Percentiles rank a stretch among this genome's conserved stretches.
phyloP scores from a whole-genome alignment of 2,113 vertebrate genomes.

The Sylvia atricapilla region DNA sequence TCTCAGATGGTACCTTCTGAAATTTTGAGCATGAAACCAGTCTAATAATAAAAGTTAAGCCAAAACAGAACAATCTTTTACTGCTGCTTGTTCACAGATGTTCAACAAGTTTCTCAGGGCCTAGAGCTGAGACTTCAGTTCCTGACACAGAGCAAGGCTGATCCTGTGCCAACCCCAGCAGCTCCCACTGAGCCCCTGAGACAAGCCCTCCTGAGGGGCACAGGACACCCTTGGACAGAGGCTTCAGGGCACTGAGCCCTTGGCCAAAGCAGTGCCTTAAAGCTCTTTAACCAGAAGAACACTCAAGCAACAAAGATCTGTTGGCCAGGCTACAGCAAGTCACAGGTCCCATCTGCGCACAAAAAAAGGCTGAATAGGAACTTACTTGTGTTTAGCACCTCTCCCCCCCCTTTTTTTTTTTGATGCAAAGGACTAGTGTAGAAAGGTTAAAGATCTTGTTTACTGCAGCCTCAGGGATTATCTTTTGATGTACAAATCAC shows the following conservation, averaged over 20 bases:
- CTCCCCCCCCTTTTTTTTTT: fast-evolving
- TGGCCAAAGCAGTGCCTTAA: not conserved
- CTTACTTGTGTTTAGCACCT: not conserved
- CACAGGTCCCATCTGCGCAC: not conserved
- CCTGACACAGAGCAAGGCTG: not conserved
- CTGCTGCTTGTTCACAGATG: not conserved
- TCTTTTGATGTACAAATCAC: not conserved
- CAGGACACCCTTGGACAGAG: not conserved
- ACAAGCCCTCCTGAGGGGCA: not conserved
- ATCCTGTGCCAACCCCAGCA: not conserved
- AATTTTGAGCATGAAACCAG: not conserved
- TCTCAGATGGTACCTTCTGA: not conserved
- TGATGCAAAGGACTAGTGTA: not conserved
- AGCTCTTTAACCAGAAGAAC: not conserved
- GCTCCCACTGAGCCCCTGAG: not conserved
- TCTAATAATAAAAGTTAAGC: not conserved
- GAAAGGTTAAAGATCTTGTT: not conserved
- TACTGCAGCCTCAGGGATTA: not conserved
- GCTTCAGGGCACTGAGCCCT: not conserved
- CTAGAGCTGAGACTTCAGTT: not conserved
- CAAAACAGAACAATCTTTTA: not conserved
- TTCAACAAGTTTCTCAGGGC: not conserved
- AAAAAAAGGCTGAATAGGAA: not conserved
- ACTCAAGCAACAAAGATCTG: not conserved
- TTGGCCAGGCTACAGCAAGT: not conserved